Base-by-base conservation (phyloP, 2,888 invertebrate species). In the Colostygia pectinataria region DNA sequence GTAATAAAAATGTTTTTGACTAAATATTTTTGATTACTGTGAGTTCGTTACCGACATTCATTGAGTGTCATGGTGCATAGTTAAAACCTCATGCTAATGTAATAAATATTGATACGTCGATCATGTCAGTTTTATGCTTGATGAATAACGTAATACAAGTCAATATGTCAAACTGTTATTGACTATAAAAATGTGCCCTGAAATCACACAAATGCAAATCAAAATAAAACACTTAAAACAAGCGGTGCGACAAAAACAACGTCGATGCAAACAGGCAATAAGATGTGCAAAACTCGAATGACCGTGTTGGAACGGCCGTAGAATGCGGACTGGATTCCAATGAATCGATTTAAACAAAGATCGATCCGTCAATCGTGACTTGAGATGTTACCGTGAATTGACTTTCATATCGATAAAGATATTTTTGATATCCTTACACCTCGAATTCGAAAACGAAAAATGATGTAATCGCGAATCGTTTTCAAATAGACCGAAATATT, bases 291-390 rank as follows among this genome's bases (percentile, higher is more conserved):
- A 83, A 84, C 73, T 77, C 69, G 71, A 74, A 6, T 7, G 20
- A 49, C 66, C 69, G 79, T 76, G 79, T 76, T 73, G 66, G 70
- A 74, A 70, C 66, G 68, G 71, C 66, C 67, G 2, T 63, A 71
- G 85, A 87, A 87, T 86, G 86, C 77, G 83, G 78, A 84, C 75
- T 71, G 71, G 73, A 79, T 77, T 68, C 77, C 72, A 61, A 71
- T 64, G 71, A 61, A 69, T 70, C 66, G 63, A 65, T 66, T 57
- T 61, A 59, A 66, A 54, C 64, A 47, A 65, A 60, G 58, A 61
- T 59, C 63, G 59, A 63, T 63, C 23, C 33, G 29, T 45, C 54
- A 59, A 53, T 49, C 50, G 54, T 5, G 38, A 14, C 9, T 24
- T 28, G 14, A 41, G 24, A 41, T 31, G 41, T 41, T 29, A 39